These are phyloP conservation scores for Enteromius anoplus DNA, from an alignment of 2,797 vertebrate species.

Conservation along the genomic window DNA sequence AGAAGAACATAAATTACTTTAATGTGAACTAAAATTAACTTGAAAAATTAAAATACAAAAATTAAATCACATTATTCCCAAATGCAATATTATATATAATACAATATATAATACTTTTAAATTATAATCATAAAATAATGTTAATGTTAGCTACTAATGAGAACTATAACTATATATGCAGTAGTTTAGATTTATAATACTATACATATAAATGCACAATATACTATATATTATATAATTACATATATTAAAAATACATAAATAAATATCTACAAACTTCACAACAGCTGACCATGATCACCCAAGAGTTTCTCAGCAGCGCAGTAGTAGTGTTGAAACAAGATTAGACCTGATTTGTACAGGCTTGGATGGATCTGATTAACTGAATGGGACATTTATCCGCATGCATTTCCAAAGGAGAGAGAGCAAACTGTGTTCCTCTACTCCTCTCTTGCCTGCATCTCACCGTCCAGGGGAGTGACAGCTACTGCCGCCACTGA, in stretches of 20 bases:
- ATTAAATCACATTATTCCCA: not conserved
- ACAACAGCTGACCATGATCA: not conserved
- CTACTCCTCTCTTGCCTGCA: slow-evolving; percentile 27
- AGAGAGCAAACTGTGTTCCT: slow-evolving; percentile 14
- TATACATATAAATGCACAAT: not conserved
- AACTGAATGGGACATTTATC: slow-evolving; percentile 1
- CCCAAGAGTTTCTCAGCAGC: slow-evolving; percentile 15
- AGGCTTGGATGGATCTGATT: slow-evolving; percentile 8
- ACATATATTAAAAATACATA: not conserved
- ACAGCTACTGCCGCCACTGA: slow-evolving; percentile 84
- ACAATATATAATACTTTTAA: not conserved
- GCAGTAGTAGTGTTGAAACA: slow-evolving; percentile 1
- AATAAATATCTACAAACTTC: not conserved
- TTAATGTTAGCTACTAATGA: not conserved
- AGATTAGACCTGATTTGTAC: slow-evolving; percentile 8
- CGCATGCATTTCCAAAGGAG: slow-evolving; percentile 2
- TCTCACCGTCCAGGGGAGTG: slow-evolving; percentile 82
- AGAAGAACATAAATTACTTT: not conserved
- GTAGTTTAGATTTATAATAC: not conserved
- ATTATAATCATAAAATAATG: not conserved
- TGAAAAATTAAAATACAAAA: not conserved
- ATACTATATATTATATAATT: not conserved
- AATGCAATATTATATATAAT: not conserved
- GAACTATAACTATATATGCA: not conserved
- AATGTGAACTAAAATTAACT: not conserved